These are phyloP conservation scores for Apteryx mantelli DNA, from an alignment of 2,113 vertebrate genomes.

Conservation along the genomic window DNA sequence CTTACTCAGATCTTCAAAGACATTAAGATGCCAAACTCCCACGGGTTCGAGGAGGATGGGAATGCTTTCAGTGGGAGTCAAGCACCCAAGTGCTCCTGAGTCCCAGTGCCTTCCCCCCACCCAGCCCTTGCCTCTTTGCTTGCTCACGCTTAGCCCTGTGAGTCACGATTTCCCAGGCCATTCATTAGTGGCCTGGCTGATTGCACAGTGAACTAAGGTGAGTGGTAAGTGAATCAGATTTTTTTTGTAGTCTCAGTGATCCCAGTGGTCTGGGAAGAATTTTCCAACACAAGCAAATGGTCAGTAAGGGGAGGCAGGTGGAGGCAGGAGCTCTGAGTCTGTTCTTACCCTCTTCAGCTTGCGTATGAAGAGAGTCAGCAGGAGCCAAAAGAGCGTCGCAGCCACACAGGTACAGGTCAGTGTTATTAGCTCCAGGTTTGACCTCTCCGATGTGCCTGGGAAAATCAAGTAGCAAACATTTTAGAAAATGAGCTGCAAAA, in stretches of 20 bases:
- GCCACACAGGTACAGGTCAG: constrained; percentile 91
- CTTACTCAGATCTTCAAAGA: constrained; percentile 26
- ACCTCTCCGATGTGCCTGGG: constrained; percentile 82
- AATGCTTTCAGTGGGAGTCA: constrained; percentile 21
- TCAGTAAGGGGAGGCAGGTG: background rate
- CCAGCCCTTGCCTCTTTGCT: background rate
- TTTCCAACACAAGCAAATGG: background rate
- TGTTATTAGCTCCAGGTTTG: constrained; percentile 89
- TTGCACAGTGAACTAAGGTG: background rate
- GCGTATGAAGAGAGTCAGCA: constrained; percentile 91
- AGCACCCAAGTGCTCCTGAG: background rate
- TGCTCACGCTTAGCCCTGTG: background rate
- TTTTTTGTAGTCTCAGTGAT: background rate
- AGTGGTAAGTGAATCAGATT: background rate
- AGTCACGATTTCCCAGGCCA: background rate
- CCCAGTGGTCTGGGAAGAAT: background rate
- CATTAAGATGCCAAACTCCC: background rate
- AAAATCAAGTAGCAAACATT: constrained; percentile 40
- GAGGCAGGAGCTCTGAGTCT: fast-evolving
- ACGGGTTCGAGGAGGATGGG: background rate
- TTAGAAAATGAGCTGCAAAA: background rate
- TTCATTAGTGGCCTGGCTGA: background rate
- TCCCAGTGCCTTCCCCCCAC: background rate
- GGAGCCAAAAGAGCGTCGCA: constrained; percentile 91
- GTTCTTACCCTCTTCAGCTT: constrained; percentile 87